Evolutionary conservation across 2,113 vertebrate genomes (phyloP), one percentile per base, ranked within the genome.

Genomic region (Cheirogaleus medius): DNA sequence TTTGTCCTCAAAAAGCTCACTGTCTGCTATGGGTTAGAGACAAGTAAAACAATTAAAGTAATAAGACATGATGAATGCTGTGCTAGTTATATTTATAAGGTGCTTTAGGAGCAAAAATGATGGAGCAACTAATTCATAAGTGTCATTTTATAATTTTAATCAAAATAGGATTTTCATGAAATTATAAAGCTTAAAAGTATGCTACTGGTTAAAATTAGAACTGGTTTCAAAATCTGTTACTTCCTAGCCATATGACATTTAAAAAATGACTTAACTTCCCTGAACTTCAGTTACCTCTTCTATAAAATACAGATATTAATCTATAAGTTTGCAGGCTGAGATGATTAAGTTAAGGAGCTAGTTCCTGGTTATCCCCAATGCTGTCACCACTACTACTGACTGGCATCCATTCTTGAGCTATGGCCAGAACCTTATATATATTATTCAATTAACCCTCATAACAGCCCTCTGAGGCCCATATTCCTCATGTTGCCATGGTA

Each of bases 161-260:
- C 64, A 84, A 91, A 94, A 68, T 73, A 94, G n/a, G 32, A 88
- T 58, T 63, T 94, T 77, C 56, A 82, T 90, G 91, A 44, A 78
- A 92, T 96, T 94, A 87, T 44, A 76, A 44, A 88, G 39, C 27
- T 73, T 83, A 49, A 97, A 93, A 90, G 15, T 82, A 64, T 68
- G 60, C 18, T 73, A 68, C 68, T 94, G 21, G 58, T 85, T 94
- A 97, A 97, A 96, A 90, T 88, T 81, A 96, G 88, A 88, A 54
- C 71, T 73, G 8, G 32, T 97, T 94, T 83, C 20, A 73, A 88
- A 91, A 78, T 87, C 25, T n/a, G 60, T 78, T 80, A 87, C 52
- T 90, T 92, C 60, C 34, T 47, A 71, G 63, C 8, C 89, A 82
- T 60, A 52, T 42, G 64, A 80, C 52, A 91, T 95, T 94, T 97